phyloP scores from a whole-genome alignment of 2,113 vertebrate species.

The Mus musculus region DNA sequence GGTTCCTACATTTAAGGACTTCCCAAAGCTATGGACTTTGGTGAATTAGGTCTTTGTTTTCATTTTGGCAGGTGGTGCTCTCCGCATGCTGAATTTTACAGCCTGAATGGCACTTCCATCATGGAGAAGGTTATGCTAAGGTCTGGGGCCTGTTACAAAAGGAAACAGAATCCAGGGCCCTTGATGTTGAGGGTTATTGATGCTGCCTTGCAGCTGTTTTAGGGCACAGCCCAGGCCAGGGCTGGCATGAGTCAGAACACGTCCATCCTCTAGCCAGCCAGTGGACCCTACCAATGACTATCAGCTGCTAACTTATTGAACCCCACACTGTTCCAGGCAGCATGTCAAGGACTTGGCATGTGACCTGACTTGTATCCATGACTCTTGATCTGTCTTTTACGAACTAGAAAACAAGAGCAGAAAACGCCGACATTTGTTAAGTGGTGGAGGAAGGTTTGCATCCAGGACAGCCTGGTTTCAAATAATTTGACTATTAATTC shows the following conservation, averaged over 20 bases:
- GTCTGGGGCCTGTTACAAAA: neutral
- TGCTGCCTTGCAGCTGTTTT: neutral
- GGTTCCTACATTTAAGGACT: neutral
- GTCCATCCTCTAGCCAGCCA: neutral
- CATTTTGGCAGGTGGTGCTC: neutral
- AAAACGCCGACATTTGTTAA: conserved; percentile 3
- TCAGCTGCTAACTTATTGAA: neutral
- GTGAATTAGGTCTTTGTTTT: neutral
- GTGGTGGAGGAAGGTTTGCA: neutral
- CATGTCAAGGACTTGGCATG: neutral
- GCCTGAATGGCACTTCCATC: neutral
- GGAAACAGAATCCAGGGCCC: neutral
- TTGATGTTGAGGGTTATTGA: neutral
- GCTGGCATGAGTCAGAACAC: neutral
- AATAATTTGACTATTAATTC: neutral
- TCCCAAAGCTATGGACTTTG: neutral
- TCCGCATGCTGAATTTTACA: neutral
- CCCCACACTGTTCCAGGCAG: neutral
- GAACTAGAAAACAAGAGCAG: neutral
- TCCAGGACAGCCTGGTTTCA: neutral
- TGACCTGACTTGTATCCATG: neutral
- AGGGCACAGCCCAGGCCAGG: neutral
- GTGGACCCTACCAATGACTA: neutral
- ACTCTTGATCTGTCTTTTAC: neutral
- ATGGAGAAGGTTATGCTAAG: neutral